phyloP scores from a whole-genome alignment of 2,797 vertebrate species.

The Cephalopachus bancanus region DNA sequence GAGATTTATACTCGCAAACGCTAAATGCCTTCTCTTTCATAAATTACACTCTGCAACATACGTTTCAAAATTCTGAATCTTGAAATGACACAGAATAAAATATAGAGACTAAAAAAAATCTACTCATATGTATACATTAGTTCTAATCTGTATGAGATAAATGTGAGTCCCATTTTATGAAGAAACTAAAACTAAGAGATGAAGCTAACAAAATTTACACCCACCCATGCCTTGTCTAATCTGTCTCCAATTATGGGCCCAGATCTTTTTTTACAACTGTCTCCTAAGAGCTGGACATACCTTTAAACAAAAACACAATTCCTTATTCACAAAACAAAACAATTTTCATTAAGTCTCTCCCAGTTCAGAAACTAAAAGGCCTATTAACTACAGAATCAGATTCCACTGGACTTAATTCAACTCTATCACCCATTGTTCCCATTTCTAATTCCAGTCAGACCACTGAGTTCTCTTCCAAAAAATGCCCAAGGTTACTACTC shows the following conservation, averaged over 20 bases:
- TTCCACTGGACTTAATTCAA: constrained; percentile 26
- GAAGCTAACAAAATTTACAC: not conserved
- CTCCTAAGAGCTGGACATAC: not conserved
- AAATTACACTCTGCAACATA: not conserved
- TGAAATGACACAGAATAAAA: constrained; percentile 25
- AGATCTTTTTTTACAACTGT: not conserved
- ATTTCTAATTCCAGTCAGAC: constrained; percentile 40
- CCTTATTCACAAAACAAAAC: constrained; percentile 2
- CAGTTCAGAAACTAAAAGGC: constrained; percentile 5
- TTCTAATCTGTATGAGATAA: not conserved
- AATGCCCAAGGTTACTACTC: not conserved
- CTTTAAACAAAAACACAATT: constrained; percentile 57
- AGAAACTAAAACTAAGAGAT: constrained; percentile 23
- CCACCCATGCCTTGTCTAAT: not conserved
- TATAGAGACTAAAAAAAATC: not conserved
- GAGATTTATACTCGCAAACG: not conserved
- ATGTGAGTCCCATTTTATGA: not conserved
- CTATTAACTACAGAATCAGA: not conserved
- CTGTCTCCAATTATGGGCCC: not conserved
- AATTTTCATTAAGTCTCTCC: not conserved
- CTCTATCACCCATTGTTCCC: not conserved
- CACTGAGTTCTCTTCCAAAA: not conserved
- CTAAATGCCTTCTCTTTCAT: not conserved
- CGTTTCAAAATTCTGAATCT: not conserved
- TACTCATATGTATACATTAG: not conserved